phyloP scores from a whole-genome alignment of 1,140 invertebrate species.

The Pseudoatta argentina region DNA sequence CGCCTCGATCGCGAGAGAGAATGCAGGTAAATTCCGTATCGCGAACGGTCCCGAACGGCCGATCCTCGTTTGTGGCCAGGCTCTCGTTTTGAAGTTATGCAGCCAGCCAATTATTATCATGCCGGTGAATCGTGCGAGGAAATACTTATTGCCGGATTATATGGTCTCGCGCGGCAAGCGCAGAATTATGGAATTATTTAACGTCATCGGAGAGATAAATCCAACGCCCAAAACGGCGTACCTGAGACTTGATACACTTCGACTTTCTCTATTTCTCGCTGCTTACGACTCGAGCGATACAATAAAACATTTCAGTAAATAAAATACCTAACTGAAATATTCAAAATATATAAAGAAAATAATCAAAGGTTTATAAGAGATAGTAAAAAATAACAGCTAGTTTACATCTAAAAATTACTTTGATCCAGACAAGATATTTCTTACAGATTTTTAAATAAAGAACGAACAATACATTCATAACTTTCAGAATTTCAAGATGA shows the following conservation, averaged over 20 bases:
- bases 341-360: too few species aligned
- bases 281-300: neutral
- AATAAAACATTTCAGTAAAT: neutral
- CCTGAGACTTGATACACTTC: constrained; percentile 19
- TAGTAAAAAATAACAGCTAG: too few species aligned
- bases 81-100: constrained; percentile 52
- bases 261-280: constrained; percentile 3
- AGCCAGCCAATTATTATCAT: constrained; percentile 69
- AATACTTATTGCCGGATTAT: constrained; percentile 51
- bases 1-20: constrained; percentile 40
- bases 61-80: constrained; percentile 43
- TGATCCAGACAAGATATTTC: too few species aligned
- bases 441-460: too few species aligned
- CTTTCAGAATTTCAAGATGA: too few species aligned
- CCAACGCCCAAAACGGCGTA: neutral
- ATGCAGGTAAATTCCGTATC: constrained; percentile 64
- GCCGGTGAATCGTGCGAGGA: constrained; percentile 49
- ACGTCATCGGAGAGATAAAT: constrained; percentile 39
- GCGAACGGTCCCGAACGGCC: constrained; percentile 51
- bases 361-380: too few species aligned
- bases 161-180: constrained; percentile 34
- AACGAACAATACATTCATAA: too few species aligned
- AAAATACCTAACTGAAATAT: constrained; percentile 14
- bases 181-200: constrained; percentile 56
- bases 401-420: too few species aligned